Base-by-base conservation (phyloP, 2,888 invertebrate genomes). In the Fissipunctia ypsillon region DNA sequence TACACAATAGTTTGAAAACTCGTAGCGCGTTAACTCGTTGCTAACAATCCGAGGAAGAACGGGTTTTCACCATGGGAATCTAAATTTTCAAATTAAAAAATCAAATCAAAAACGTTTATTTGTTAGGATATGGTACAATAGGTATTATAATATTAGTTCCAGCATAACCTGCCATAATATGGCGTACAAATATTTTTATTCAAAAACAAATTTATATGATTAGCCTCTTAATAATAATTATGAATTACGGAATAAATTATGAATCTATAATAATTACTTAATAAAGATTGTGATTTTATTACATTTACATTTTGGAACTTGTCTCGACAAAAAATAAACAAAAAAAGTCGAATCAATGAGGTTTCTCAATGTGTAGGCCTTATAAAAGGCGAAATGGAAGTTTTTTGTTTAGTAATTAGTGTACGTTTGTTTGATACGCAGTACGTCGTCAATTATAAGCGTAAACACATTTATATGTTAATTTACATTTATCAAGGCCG, bases 401-500 rank as follows among this genome's bases (percentile, higher is more conserved):
- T 67, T 74, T 67, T 31, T 67, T 31, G 31, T 52, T 63, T 77
- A 16, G 28, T 43, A 50, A 57, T 63, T 48, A 56, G 54, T 64
- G 35, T 69, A 59, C 16, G 14, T 57, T 74, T 60, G 25, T 57
- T 68, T 67, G 25, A 54, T 64, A 68, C 43, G 25, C 45, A 45
- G 5, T 31, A 50, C 25, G 4, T 12, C 19, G 45, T 19, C 48
- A 80, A 69, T 68, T 60, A 66, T 14, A 67, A 59, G 35, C 52
- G 35, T 61, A 57, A 38, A 79, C 56, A 70, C 31, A 67, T 67
- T 75, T 28, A 80, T 35, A 56, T 41, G 72, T 28, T 77, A 80
- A 81, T 76, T 81, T 69, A 65, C 38, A 80, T 64, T 76, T 57
- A 66, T 61, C 73, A 66, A 73, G 60, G 72, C 54, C n/a, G 14